phyloP scores from a whole-genome alignment of 2,888 invertebrate species.

The Melangyna quadrimaculata region DNA sequence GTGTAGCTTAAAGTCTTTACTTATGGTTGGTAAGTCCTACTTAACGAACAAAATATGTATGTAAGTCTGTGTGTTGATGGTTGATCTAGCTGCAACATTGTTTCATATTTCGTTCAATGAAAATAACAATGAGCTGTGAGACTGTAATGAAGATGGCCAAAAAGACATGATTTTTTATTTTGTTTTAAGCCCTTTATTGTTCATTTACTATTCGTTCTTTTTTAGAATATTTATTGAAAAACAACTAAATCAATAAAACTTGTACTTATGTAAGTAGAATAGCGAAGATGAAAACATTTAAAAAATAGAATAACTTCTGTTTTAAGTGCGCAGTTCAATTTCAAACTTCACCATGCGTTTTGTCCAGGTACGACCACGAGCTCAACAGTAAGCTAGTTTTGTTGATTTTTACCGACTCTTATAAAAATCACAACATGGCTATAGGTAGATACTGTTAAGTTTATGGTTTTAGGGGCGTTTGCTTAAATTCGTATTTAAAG shows the following conservation, averaged over 20 bases:
- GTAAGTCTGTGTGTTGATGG: neutral
- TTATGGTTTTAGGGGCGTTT: too few relatives aligned
- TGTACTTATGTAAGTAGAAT: too few relatives aligned
- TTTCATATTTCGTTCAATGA: neutral
- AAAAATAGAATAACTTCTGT: too few relatives aligned
- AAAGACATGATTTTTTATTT: neutral
- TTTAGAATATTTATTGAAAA: neutral
- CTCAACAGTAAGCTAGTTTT: too few relatives aligned
- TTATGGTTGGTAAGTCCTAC: conserved; percentile 38
- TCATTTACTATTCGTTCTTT: neutral
- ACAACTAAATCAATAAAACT: neutral
- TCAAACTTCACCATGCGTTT: too few relatives aligned
- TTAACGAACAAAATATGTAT: conserved; percentile 19
- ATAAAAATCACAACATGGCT: too few relatives aligned
- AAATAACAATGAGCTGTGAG: neutral
- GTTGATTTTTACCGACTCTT: too few relatives aligned
- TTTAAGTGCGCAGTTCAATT: too few relatives aligned
- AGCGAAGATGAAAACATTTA: too few relatives aligned
- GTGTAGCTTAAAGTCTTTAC: neutral
- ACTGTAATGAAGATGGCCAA: neutral
- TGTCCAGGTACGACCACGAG: too few relatives aligned
- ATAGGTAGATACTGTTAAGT: too few relatives aligned
- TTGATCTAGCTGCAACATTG: neutral
- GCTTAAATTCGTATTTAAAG: too few relatives aligned
- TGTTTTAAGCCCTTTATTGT: neutral